Base-by-base conservation (phyloP, 2,797 vertebrate species). In the Epinephelus awoara region DNA sequence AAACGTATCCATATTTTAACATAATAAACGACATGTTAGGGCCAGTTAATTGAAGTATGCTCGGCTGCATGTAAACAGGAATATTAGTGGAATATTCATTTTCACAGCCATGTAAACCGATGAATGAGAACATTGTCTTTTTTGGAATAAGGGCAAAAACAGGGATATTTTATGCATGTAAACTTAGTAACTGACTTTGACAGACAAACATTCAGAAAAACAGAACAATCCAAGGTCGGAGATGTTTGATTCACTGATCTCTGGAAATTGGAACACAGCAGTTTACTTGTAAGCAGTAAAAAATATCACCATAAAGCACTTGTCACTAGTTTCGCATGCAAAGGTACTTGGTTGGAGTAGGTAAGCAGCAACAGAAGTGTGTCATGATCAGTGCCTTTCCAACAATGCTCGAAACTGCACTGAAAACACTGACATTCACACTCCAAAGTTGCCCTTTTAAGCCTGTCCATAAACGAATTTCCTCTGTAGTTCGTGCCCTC, bases 401-500 rank as follows among this genome's bases (percentile, higher is more conserved):
- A 55, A n/a, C 44, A 71, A 70, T 67, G 55, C 70, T 70, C 61
- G 38, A 82, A 84, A 62, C 72, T 42, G 67, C 76, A n/a, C 72
- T 15, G 69, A 80, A 72, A 74, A 77, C 11, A 23, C 77, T 77
- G 86, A 88, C 86, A 85, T 78, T 90, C 84, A 77, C 95, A 93
- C 95, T 94, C 54, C 79, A 86, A 38, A 65, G 61, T 21, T 85
- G 73, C 77, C 87, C 85, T 89, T 92, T 86, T 68, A 76, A 83
- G 65, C 58, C 61, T 58, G 79, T 44, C 73, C 75, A 74, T 78
- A 50, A 83, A 83, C 59, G 59, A 61, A 56, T 70, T 83, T 69
- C 72, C 80, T 78, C 75, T 75, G 64, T 63, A 40, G 78, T 78
- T 67, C 5, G 54, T 80, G 84, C 58, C 80, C 77, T 74, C 84